These are phyloP conservation scores for Potorous gilbertii DNA, from an alignment of 2,797 vertebrate genomes.

Conservation along the genomic window DNA sequence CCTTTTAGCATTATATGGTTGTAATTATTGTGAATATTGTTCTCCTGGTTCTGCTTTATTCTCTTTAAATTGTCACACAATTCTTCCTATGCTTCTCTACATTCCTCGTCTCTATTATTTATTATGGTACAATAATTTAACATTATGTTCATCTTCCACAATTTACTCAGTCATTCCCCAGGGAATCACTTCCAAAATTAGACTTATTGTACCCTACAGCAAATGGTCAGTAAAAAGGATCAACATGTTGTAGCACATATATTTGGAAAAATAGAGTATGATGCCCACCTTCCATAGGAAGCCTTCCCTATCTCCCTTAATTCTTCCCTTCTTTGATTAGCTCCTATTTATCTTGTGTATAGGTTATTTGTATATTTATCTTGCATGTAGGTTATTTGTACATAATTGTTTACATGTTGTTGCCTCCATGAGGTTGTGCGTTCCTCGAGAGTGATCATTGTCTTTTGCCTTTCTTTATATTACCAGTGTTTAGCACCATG, in stretches of 20 bases:
- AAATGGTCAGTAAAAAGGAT: neutral
- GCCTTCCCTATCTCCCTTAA: neutral
- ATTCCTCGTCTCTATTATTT: neutral
- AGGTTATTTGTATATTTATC: neutral
- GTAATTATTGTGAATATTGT: neutral
- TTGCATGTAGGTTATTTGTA: neutral
- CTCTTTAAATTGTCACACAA: neutral
- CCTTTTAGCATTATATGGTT: neutral
- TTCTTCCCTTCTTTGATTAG: neutral
- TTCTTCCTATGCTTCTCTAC: neutral
- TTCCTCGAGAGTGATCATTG: neutral
- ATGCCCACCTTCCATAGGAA: neutral
- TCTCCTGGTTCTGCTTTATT: neutral
- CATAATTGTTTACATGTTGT: neutral
- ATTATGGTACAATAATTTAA: neutral
- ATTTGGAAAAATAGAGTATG: neutral
- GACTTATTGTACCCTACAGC: neutral
- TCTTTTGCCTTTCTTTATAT: neutral
- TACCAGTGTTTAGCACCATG: neutral
- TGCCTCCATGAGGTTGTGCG: neutral
- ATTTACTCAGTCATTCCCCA: neutral
- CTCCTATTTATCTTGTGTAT: neutral
- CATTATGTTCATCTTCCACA: neutral
- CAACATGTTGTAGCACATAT: neutral
- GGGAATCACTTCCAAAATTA: neutral